Base-by-base conservation (phyloP, 2,797 vertebrate species). In the Parotocinclus haroldoi region DNA sequence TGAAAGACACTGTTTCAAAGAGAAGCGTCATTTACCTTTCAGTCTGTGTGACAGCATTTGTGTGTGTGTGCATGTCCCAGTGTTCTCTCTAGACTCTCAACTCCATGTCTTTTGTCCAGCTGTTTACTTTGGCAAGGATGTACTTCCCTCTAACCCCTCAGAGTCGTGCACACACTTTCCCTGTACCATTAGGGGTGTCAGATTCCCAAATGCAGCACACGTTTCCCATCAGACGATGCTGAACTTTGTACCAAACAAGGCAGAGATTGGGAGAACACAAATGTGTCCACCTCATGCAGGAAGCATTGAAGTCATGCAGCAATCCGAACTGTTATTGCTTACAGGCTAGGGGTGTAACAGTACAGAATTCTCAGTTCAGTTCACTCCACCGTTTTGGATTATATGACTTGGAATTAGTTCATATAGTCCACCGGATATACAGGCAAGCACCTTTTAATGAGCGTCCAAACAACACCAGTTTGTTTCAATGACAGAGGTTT, bases 61-160 rank as follows among this genome's bases (percentile, higher is more conserved):
- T 14, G 49, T 16, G 12, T 13, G 19, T 19, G 50, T 5, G 39
- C 16, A 11, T 46, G 37, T 7, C 13, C 49, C 16, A 14, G 46
- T 55, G 58, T 40, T 68, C 38, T 57, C 57, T 38, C 38, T 60
- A 42, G 50, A 62, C 66, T 65, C 58, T 39, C 66, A 63, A n/a
- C 46, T 50, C 55, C 38, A 62, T 19, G 64, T 68, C 68, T 73
- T 75, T 79, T 77, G 76, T 76, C 74, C 69, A 72, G 73, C 71
- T 56, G 59, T 78, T 76, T 73, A 45, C 74, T 75, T 78, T 80
- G 80, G 80, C 75, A 79, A 77, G 75, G 76, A 75, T 74, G 66
- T 53, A 53, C 63, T 70, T 74, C 60, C 67, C 68, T 60, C 44
- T 66, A 59, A 46, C 61, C 45, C 6, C 69, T 48, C 49, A 56